Percentiles rank a stretch among this genome's conserved stretches.
Conservation (phyloP, 2,888 invertebrate species). For the Drosophila austrosaltans region DNA sequence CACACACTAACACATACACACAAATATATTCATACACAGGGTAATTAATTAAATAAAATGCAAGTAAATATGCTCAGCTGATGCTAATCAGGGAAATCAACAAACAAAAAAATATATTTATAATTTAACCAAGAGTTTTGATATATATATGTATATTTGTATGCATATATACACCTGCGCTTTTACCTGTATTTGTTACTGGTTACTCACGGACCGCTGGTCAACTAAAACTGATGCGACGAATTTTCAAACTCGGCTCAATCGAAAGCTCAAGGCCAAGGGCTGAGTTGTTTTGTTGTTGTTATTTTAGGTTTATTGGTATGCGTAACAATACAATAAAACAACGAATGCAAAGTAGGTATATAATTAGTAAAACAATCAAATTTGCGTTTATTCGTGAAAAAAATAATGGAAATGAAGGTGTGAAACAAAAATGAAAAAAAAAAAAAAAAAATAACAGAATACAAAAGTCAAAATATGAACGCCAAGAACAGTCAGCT, state of each 20-base stretch:
- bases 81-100: conserved; percentile 57
- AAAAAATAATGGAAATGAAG: conserved; percentile 7
- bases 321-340: not conserved
- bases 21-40: conserved; percentile 19
- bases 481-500: conserved; percentile 51
- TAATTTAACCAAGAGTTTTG: too few species aligned
- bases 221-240: conserved; percentile 45
- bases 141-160: conserved; percentile 3
- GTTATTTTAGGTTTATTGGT: not conserved
- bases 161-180: conserved; percentile 26
- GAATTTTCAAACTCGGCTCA: conserved; percentile 14
- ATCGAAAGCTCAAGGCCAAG: conserved; percentile 13
- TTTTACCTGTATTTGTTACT: not conserved
- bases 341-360: not conserved
- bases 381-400: conserved; percentile 18
- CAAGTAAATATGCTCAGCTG: conserved; percentile 67
- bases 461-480: conserved; percentile 29
- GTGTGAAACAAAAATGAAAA: conserved; percentile 18
- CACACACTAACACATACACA: conserved; percentile 19
- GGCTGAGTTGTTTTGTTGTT: conserved; percentile 1
- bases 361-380: conserved; percentile 14
- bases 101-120: conserved; percentile 26
- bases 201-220: conserved; percentile 33
- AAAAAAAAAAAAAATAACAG: conserved; percentile 18
- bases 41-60: conserved; percentile 29